Base-by-base conservation (phyloP, 2,797 vertebrate genomes). In the Smutsia gigantea region DNA sequence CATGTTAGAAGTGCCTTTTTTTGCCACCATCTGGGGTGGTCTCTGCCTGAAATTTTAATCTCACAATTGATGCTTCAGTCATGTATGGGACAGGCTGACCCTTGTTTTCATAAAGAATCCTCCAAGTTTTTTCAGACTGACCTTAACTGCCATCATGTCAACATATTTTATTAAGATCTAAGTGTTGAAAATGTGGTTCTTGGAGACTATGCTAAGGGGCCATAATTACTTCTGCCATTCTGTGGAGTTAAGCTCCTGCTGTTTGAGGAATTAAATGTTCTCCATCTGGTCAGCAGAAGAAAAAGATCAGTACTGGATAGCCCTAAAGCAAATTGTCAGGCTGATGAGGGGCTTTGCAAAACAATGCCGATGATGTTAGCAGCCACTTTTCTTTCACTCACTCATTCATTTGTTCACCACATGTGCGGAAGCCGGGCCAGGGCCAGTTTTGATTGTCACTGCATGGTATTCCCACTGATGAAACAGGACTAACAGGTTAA, bases 21-120 rank as follows among this genome's bases (percentile, higher is more conserved):
- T 57, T 46, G 25, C 88, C 14, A 42, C 53, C 61, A 53, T 82
- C 90, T 90, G 51, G 88, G 49, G 84, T 93, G 90, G 87, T 87
- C 79, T 89, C 29, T 1, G 29, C 79, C 87, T 42, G 53, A 29
- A 37, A 42, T 34, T 92, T 37, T 85, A 75, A 34, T 90, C 49
- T 85, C 75, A 92, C 21, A 29, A 63, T 55, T 5, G n/a, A 37
- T 39, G 15, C 63, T 68, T 93, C 78, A 37, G 0, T 37, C 21
- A 17, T 14, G 31, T 18, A 2, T 79, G 69, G 77, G 84, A 90
- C 72, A 94, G 21, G 13, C 59, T 27, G 71, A 89, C 9, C 71
- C 39, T 61, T 77, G 29, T 96, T 95, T 90, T 69, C 53, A 5
- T 10, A 13, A 13, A 66, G 83, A 79, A 59, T 42, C 37, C 51